A percentile compares a stretch with the other conserved stretches of the same genome.
These are phyloP conservation scores for Syrista parreyssii DNA, from an alignment of 2,888 invertebrate species.

Conservation along the genomic window DNA sequence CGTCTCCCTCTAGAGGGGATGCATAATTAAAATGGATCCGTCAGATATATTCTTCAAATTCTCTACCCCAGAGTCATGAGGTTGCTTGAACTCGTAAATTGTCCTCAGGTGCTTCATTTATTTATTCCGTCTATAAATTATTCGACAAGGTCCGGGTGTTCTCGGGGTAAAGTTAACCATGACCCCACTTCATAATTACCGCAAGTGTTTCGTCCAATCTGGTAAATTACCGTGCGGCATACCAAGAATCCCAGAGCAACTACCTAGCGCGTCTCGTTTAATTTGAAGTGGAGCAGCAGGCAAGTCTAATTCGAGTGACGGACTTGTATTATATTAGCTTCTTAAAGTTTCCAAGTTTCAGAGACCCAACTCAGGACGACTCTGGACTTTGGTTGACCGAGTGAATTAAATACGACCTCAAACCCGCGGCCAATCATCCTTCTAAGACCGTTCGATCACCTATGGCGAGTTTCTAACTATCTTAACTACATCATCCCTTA, in stretches of 20 bases:
- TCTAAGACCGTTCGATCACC: not conserved
- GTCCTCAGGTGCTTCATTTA: not conserved
- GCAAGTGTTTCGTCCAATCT: not conserved
- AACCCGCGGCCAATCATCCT: not conserved
- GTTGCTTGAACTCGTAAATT: not conserved
- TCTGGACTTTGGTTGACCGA: not conserved
- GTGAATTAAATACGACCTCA: not conserved
- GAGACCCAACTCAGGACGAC: not conserved
- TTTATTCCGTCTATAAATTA: not conserved
- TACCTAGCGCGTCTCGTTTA: not conserved
- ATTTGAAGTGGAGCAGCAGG: not conserved
- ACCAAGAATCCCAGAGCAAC: not conserved
- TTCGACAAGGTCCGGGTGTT: not conserved
- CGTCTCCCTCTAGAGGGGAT: not conserved
- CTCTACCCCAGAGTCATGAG: not conserved
- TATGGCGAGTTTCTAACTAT: not conserved
- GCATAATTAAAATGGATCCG: not conserved
- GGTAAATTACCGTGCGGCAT: not conserved
- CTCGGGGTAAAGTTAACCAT: not conserved
- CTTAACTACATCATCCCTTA: not conserved
- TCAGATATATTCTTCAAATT: not conserved
- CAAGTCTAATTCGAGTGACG: not conserved
- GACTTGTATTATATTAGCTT: not conserved
- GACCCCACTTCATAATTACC: not conserved
- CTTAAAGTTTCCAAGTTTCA: not conserved